Evolutionary conservation across 2,113 vertebrate genomes (phyloP).

Genomic region (Esox niger): DNA sequence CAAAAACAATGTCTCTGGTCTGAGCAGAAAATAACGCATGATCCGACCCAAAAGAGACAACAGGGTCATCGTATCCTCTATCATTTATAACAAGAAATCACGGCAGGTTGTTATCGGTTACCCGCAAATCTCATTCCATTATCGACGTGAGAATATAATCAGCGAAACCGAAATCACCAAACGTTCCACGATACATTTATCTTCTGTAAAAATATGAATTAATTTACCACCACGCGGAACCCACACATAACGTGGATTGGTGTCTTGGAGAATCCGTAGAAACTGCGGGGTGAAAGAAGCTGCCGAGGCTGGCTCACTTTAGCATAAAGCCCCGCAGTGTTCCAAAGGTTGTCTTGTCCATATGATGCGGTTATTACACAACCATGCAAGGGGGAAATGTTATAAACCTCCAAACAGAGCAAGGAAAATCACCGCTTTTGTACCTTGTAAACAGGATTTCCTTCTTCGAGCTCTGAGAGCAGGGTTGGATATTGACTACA

Average conservation of each 20-base stretch:
- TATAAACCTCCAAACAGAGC: not conserved
- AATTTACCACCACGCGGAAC: not conserved
- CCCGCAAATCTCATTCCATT: conserved; percentile 61
- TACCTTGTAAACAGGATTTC: not conserved
- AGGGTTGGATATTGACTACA: conserved; percentile 48
- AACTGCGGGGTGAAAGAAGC: not conserved
- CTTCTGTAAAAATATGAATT: not conserved
- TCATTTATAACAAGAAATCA: conserved; percentile 80
- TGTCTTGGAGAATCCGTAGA: not conserved
- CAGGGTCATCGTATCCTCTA: conserved; percentile 99
- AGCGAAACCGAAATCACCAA: conserved; percentile 31
- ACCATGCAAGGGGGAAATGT: conserved; percentile 4
- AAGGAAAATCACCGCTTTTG: not conserved
- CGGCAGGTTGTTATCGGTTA: conserved; percentile 53
- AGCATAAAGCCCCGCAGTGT: conserved; percentile 44
- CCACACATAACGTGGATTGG: not conserved
- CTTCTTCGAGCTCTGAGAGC: not conserved
- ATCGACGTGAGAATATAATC: conserved; percentile 9
- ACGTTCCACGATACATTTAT: not conserved
- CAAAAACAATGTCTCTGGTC: conserved; percentile 96
- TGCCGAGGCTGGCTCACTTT: conserved; percentile 31
- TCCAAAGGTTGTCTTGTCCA: conserved; percentile 38
- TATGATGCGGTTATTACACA: conserved; percentile 23
- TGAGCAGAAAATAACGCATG: conserved; percentile 98
- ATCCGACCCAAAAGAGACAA: conserved; percentile 95